These are phyloP conservation scores for Apodemus sylvaticus DNA, from an alignment of 2,113 vertebrate species.

Conservation along the genomic window DNA sequence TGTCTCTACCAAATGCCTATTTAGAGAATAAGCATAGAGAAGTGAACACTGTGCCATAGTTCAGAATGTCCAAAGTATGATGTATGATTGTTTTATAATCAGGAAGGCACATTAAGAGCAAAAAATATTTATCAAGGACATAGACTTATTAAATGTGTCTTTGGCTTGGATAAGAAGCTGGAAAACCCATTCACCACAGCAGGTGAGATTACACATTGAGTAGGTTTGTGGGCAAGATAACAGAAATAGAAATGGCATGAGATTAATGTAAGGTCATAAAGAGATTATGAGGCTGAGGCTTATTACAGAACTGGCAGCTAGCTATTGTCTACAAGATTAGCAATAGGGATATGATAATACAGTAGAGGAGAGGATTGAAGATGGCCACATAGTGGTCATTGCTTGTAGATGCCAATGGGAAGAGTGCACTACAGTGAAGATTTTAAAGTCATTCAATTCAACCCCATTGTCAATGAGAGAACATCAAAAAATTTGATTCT, in stretches of 20 bases:
- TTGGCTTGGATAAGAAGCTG: slow-evolving; percentile 39
- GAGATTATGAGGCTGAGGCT: background rate
- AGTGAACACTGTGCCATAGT: slow-evolving; percentile 11
- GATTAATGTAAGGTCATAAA: slow-evolving; percentile 33
- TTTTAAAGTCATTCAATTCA: slow-evolving; percentile 22
- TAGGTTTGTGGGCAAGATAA: background rate
- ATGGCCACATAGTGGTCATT: slow-evolving; percentile 6
- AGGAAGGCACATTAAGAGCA: slow-evolving; percentile 45
- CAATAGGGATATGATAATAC: background rate
- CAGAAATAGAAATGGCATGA: slow-evolving; percentile 63
- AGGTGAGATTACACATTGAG: slow-evolving; percentile 56
- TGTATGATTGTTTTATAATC: slow-evolving; percentile 51
- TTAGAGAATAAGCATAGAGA: slow-evolving; percentile 38
- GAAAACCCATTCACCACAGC: slow-evolving; percentile 3
- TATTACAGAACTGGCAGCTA: slow-evolving; percentile 9
- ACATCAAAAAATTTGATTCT: background rate
- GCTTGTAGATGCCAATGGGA: slow-evolving; percentile 50
- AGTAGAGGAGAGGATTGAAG: slow-evolving; percentile 9
- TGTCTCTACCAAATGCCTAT: slow-evolving; percentile 8
- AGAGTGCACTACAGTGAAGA: slow-evolving; percentile 52
- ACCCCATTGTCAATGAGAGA: slow-evolving; percentile 46
- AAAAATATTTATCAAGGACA: slow-evolving; percentile 32
- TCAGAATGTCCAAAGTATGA: slow-evolving; percentile 47
- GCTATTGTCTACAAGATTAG: slow-evolving; percentile 17
- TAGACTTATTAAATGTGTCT: slow-evolving; percentile 13